Percentiles rank a stretch among this genome's conserved stretches.
Conservation (phyloP, 1,140 invertebrate species). For the Ips nitidus region DNA sequence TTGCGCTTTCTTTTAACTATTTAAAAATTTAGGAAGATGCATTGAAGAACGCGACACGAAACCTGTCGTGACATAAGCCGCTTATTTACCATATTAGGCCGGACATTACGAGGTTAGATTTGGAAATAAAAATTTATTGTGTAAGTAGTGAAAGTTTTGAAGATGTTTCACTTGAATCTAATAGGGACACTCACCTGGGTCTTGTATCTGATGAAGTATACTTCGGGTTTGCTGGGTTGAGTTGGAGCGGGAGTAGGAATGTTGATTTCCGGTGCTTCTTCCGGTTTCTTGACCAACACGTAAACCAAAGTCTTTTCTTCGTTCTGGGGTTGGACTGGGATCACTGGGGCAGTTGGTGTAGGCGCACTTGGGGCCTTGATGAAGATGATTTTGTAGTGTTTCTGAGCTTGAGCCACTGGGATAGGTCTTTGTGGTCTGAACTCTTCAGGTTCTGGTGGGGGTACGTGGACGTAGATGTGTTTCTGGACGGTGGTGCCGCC, state of each 20-base stretch:
- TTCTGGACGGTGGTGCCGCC: slow-evolving; percentile 70
- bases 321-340: slow-evolving; percentile 76
- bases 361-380: slow-evolving; percentile 85
- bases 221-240: slow-evolving; percentile 82
- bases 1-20: slow-evolving; percentile 12
- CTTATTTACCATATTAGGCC: neutral
- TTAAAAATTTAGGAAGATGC: slow-evolving; percentile 15
- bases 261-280: slow-evolving; percentile 76
- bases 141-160: too few species aligned
- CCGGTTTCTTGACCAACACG: slow-evolving; percentile 86
- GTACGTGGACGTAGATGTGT: slow-evolving; percentile 85
- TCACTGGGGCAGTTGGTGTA: slow-evolving; percentile 73
- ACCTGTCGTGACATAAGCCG: slow-evolving; percentile 13
- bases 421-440: slow-evolving; percentile 66
- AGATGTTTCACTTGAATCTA: neutral
- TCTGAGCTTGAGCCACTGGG: slow-evolving; percentile 66
- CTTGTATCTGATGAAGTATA: slow-evolving; percentile 88
- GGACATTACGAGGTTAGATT: neutral
- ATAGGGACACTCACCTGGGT: slow-evolving; percentile 58
- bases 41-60: slow-evolving; percentile 2
- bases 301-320: slow-evolving; percentile 89
- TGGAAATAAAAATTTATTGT: neutral
- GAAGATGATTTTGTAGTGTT: slow-evolving; percentile 90
- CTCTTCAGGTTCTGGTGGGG: slow-evolving; percentile 64
- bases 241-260: slow-evolving; percentile 78